These are phyloP conservation scores for Alectoris magna DNA, from an alignment of 2,797 vertebrate genomes.

Conservation along the genomic window DNA sequence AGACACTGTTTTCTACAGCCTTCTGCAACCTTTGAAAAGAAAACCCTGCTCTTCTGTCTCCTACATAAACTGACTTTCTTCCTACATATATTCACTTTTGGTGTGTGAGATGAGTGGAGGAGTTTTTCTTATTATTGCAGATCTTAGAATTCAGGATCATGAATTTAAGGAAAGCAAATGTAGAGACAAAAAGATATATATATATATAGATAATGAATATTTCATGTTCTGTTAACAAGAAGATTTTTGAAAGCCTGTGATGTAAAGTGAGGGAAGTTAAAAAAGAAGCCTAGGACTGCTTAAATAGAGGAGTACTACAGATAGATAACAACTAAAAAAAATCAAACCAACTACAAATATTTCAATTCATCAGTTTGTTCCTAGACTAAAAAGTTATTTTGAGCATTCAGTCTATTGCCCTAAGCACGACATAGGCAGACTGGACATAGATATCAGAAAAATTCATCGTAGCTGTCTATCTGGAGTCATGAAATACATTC, in stretches of 20 bases:
- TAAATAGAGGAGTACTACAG: fast-evolving
- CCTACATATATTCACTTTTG: neutral
- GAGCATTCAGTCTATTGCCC: neutral
- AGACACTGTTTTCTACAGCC: neutral
- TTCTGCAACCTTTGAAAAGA: neutral
- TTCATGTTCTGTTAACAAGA: neutral
- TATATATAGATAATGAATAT: neutral
- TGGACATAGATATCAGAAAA: neutral
- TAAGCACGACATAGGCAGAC: neutral
- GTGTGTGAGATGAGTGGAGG: neutral
- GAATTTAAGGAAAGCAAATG: neutral
- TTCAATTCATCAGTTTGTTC: neutral
- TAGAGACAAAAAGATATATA: neutral
- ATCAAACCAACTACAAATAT: fast-evolving
- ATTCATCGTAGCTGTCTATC: neutral
- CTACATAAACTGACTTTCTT: neutral
- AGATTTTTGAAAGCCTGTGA: neutral
- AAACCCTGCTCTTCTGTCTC: neutral
- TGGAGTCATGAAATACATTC: neutral
- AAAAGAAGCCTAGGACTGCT: neutral
- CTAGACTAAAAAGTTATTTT: neutral
- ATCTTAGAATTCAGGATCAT: neutral
- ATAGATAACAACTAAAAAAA: neutral
- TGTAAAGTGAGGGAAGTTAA: neutral
- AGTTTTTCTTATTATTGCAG: neutral